Percentiles rank a stretch among this genome's conserved stretches.
Evolutionary conservation across 2,888 invertebrate species (phyloP).

Genomic region (Sinotaia quadrata): DNA sequence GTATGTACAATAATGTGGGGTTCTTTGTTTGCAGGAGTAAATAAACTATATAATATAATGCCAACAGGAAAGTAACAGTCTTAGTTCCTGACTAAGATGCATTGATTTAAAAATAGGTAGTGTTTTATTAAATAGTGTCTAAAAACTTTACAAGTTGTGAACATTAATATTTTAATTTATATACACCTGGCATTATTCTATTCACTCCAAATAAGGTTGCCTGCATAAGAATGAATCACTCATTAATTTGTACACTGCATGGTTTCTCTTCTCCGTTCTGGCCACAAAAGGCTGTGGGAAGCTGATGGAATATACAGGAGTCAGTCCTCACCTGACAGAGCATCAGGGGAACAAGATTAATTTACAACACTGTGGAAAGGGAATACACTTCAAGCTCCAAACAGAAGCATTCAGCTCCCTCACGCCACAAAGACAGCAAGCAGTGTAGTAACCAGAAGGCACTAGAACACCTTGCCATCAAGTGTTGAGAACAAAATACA

Average conservation of each 20-base stretch:
- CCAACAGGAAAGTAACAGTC: no score
- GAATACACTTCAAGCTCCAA: background rate
- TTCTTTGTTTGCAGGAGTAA: no score
- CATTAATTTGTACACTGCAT: background rate
- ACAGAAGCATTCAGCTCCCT: background rate
- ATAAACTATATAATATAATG: no score
- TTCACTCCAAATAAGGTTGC: no score
- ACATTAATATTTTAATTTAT: no score
- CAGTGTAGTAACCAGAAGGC: background rate
- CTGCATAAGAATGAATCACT: background rate
- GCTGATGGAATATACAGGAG: slow-evolving; percentile 3
- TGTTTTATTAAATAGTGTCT: no score
- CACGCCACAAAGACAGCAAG: background rate
- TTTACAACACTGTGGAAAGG: background rate
- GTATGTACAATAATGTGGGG: no score
- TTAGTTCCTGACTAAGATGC: no score
- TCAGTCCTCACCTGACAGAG: background rate
- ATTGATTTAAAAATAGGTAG: no score
- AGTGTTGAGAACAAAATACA: background rate
- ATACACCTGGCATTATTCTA: no score
- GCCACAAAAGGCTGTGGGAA: background rate
- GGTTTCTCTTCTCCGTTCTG: background rate
- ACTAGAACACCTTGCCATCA: background rate
- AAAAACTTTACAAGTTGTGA: no score
- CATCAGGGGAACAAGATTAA: background rate